phyloP scores from a whole-genome alignment of 2,797 vertebrate genomes.

The Clarias pachynema region DNA sequence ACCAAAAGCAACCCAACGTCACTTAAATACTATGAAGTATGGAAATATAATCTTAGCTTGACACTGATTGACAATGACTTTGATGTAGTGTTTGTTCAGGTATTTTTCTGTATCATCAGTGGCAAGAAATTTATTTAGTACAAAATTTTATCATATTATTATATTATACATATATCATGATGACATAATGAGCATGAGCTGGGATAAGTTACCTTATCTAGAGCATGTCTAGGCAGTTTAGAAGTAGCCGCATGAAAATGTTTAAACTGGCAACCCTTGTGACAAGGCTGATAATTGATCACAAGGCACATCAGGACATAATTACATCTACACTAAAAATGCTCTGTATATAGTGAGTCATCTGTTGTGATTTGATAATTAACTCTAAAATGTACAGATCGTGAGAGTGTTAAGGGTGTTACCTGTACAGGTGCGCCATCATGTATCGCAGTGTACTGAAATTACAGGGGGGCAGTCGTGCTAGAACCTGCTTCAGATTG shows the following conservation, averaged over 20 bases:
- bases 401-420: not conserved
- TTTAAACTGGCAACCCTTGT: slow-evolving; percentile 11
- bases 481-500: slow-evolving; percentile 66
- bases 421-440: slow-evolving; percentile 78
- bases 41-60: not conserved
- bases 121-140: not conserved
- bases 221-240: not conserved
- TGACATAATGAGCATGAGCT: not conserved
- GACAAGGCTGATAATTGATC: not conserved
- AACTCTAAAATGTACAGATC: not conserved
- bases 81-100: not conserved
- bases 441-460: slow-evolving; percentile 86
- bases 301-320: not conserved
- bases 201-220: not conserved
- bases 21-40: not conserved
- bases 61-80: not conserved
- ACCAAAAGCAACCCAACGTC: not conserved
- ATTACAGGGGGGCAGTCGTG: slow-evolving; percentile 75
- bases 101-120: not conserved
- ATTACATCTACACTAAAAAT: not conserved
- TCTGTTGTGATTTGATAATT: not conserved
- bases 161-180: not conserved
- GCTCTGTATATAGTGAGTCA: not conserved
- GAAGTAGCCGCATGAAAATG: not conserved
- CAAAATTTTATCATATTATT: not conserved